phyloP scores from a whole-genome alignment of 2,888 invertebrate genomes.

The Eustalomyia histrio region DNA sequence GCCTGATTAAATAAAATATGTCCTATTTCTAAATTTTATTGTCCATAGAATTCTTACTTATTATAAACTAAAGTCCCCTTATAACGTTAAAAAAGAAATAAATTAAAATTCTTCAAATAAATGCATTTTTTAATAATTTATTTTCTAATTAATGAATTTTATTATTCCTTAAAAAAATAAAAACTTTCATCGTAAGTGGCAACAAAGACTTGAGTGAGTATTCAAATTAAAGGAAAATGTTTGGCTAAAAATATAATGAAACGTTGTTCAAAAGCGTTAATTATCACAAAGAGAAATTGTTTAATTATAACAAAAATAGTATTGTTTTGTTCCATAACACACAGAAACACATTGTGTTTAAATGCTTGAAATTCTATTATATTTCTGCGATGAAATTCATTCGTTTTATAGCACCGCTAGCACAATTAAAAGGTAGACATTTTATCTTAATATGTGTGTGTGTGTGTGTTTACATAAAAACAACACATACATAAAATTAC shows the following conservation, averaged over 20 bases:
- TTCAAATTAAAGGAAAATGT: not conserved
- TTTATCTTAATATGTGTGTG: not conserved
- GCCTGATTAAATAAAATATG: too few species aligned
- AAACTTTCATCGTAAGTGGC: not conserved
- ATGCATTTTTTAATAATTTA: not conserved
- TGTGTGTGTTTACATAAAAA: too few species aligned
- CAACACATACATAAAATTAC: not conserved
- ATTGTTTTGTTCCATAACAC: not conserved
- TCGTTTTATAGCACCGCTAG: not conserved
- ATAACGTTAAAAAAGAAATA: too few species aligned
- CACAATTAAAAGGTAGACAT: not conserved
- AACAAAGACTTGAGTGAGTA: not conserved
- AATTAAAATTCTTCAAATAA: not conserved
- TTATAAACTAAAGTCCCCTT: too few species aligned
- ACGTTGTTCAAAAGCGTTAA: constrained; percentile 28
- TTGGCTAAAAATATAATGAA: not conserved
- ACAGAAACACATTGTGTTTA: not conserved
- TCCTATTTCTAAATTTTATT: too few species aligned
- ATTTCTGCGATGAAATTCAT: not conserved
- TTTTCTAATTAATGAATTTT: not conserved
- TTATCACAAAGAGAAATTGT: constrained; percentile 1
- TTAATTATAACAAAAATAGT: constrained; percentile 21
- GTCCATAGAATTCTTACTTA: too few species aligned
- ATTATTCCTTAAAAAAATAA: not conserved
- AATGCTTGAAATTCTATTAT: not conserved